These are phyloP conservation scores for Orycteropus afer DNA, from an alignment of 2,113 vertebrate species.

Conservation along the genomic window DNA sequence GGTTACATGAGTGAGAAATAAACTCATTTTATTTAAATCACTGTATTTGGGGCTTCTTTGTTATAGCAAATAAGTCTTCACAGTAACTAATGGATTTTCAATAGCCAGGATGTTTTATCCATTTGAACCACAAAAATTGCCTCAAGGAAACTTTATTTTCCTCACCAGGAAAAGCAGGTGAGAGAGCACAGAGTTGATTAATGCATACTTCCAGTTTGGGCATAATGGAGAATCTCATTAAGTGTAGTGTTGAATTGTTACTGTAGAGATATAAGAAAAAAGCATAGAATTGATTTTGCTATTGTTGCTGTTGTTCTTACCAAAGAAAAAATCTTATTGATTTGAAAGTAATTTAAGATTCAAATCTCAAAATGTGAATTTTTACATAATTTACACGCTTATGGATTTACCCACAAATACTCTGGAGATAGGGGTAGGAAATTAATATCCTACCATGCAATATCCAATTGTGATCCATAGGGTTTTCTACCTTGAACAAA, in stretches of 20 bases:
- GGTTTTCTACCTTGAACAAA: background rate
- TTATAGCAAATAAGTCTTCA: background rate
- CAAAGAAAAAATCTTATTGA: conserved; percentile 38
- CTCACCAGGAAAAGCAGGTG: background rate
- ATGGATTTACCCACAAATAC: background rate
- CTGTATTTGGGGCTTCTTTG: background rate
- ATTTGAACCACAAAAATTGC: background rate
- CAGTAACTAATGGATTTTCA: background rate
- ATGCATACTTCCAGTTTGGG: background rate
- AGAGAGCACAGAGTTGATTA: background rate
- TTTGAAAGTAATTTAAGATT: background rate
- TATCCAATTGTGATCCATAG: background rate
- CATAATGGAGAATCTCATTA: background rate
- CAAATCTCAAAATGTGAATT: background rate
- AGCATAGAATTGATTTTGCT: background rate
- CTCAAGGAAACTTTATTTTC: conserved; percentile 7
- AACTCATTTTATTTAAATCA: background rate
- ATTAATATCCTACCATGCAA: background rate
- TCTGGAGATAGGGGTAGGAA: background rate
- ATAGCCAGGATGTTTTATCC: background rate
- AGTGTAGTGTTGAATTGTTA: background rate
- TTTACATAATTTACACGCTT: background rate
- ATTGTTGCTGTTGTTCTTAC: background rate
- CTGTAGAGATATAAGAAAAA: background rate
- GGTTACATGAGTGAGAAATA: background rate